Base-by-base conservation (phyloP, 23 tunicate genomes). In the Aplidium turbinatum region DNA sequence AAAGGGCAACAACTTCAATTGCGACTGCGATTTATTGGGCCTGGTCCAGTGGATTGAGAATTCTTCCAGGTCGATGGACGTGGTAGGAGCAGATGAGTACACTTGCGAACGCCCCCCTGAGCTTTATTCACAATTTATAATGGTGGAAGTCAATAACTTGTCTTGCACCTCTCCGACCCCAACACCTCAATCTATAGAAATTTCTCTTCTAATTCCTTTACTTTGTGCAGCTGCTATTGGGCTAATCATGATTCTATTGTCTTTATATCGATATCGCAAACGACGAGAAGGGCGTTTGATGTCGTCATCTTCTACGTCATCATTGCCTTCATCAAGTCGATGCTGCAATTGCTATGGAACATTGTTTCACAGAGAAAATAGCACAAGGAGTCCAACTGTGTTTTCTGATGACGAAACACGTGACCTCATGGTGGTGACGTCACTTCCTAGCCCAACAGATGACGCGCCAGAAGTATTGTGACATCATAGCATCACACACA, bases 351-450 rank as follows among this genome's bases (percentile, higher is more conserved):
- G 16, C 11, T 16, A 16, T 9, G 16, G 50, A 42, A 56, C 20
- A 21, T 69, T 26, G 48, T 28, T 38, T 7, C 47, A 47, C 48
- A 33, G 57, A 7, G 63, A 9, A 27, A 16, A 11, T 9, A 24
- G 69, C n/a, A n/a, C n/a, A 28, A 13, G 38, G 3, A 48, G 82
- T 7, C 35, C 40, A 7, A 28, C 73, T 16, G 67, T 64, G 19
- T 47, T 47, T 3, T 45, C 82, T 1, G 82, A 38, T 30, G 75
- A 69, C 31, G 82, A 77, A 47, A 63, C 53, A 46, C 72, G 82
- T n/a, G 82, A 77, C 32, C 62, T 77, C 16, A 64, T 77, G 82
- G 31, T 64, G 31, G 33, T 73, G 36, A 29, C 82, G 16, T 73
- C 82, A 4, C 27, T 63, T 19, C 34, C 73, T 27, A 28, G 73